Conservation (phyloP, 1,140 invertebrate genomes). For the Oedothorax gibbosus region DNA sequence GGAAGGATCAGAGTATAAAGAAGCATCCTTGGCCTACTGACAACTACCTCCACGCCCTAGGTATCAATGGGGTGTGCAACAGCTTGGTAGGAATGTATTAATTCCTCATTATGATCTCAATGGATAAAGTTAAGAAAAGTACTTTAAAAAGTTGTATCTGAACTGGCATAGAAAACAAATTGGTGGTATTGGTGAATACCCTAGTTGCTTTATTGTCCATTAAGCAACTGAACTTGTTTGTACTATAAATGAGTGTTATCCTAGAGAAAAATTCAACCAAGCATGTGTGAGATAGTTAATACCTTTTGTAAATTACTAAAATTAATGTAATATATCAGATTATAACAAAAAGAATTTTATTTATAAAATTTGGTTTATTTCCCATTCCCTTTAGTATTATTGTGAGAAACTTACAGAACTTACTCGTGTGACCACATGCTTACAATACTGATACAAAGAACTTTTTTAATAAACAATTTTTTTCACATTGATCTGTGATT, state of each 20-base stretch:
- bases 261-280: constrained; percentile 28
- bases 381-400: constrained; percentile 44
- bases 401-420: constrained; percentile 16
- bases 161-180: constrained; percentile 7
- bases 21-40: constrained; percentile 80
- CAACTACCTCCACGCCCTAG: constrained; percentile 60
- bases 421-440: neutral
- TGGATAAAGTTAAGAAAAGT: constrained; percentile 33
- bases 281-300: constrained; percentile 26
- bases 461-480: constrained; percentile 16
- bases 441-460: neutral
- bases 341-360: constrained; percentile 29
- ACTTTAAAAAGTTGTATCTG: constrained; percentile 4
- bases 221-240: constrained; percentile 14
- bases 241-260: constrained; percentile 28
- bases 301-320: constrained; percentile 34
- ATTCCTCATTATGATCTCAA: constrained; percentile 61
- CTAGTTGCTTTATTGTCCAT: neutral
- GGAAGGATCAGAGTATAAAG: constrained; percentile 98
- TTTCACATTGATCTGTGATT: constrained; percentile 54
- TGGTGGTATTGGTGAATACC: neutral
- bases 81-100: constrained; percentile 45
- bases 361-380: constrained; percentile 24
- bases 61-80: constrained; percentile 57
- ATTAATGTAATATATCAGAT: constrained; percentile 35